A percentile compares a stretch with the other conserved stretches of the same genome.
Conservation (phyloP, 2,113 vertebrate genomes). For the Phalacrocorax pelagicus region DNA sequence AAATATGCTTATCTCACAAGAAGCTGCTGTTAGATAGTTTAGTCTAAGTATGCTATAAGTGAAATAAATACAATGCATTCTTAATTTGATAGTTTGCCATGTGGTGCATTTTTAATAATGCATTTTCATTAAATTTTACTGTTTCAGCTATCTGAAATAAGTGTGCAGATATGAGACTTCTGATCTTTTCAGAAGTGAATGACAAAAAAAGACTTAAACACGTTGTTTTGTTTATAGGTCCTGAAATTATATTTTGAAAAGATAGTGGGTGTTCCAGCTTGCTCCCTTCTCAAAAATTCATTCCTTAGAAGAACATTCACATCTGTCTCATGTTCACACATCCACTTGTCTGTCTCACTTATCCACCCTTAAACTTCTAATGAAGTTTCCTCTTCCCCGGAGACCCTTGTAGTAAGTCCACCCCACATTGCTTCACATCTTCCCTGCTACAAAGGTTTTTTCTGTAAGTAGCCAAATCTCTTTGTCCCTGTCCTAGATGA, state of each 20-base stretch:
- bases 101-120: not conserved
- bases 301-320: not conserved
- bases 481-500: not conserved
- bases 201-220: not conserved
- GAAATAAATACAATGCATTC: not conserved
- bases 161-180: not conserved
- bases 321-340: not conserved
- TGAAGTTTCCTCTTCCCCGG: not conserved
- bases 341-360: not conserved
- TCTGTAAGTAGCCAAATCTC: not conserved
- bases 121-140: conserved; percentile 22
- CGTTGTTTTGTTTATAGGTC: not conserved
- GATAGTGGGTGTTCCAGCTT: not conserved
- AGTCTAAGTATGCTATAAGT: not conserved
- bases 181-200: not conserved
- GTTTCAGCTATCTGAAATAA: conserved; percentile 1
- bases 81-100: conserved; percentile 1
- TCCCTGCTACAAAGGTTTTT: not conserved
- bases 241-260: not conserved
- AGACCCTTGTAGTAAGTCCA: not conserved
- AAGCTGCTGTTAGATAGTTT: not conserved
- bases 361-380: not conserved
- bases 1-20: not conserved
- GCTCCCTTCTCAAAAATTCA: not conserved
- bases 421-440: not conserved